Percentiles rank a stretch among this genome's conserved stretches.
Evolutionary conservation across 2,797 vertebrate species (phyloP).

Genomic region (Cacajao melanocephalus): DNA sequence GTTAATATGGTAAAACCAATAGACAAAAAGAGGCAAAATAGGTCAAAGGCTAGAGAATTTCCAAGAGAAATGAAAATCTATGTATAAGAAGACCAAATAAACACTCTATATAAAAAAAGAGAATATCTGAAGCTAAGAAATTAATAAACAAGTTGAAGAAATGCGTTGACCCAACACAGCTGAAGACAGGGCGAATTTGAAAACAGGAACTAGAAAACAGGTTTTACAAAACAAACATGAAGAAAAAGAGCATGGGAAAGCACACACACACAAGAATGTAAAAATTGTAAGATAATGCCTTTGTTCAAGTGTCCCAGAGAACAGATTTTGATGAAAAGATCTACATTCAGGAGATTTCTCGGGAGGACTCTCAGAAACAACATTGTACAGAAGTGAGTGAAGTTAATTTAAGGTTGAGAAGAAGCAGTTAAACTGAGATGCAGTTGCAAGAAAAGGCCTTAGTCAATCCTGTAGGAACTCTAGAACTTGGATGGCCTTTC

Average conservation of each 20-base stretch:
- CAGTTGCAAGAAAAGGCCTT: not conserved
- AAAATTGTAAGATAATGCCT: not conserved
- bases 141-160: not conserved
- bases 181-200: not conserved
- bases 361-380: not conserved
- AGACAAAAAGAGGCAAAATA: not conserved
- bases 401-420: not conserved
- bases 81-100: not conserved
- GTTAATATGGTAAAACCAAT: not conserved
- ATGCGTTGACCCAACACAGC: not conserved
- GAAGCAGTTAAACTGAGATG: not conserved
- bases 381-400: not conserved
- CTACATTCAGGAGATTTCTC: not conserved
- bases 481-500: not conserved
- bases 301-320: not conserved
- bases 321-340: not conserved
- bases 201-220: not conserved
- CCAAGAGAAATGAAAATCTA: not conserved
- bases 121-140: not conserved
- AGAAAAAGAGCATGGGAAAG: not conserved
- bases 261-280: not conserved
- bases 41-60: not conserved
- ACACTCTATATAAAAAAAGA: not conserved
- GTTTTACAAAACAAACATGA: not conserved
- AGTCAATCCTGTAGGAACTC: not conserved